Base-by-base conservation (phyloP, 2,113 vertebrate species). In the Egretta garzetta region DNA sequence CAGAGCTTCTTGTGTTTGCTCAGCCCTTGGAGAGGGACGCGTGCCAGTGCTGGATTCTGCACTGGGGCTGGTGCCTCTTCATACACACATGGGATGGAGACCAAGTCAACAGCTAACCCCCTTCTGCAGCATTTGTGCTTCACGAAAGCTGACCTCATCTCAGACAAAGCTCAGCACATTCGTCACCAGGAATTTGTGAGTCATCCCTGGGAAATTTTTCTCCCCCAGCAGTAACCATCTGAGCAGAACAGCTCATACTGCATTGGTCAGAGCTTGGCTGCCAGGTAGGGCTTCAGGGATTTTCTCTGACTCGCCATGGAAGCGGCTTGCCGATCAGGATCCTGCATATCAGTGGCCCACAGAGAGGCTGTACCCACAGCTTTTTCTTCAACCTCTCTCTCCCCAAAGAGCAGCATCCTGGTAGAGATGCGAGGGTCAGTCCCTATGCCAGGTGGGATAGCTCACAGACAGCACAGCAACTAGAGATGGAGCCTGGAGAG, bases 141-240 rank as follows among this genome's bases (percentile, higher is more conserved):
- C 10, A 2, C 50, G 53, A 94, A 80, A 76, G 81, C 71, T 97
- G 95, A 97, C 70, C 92, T 97, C 95, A 97, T 94, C 92, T 80
- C 90, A 87, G 84, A 86, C 60, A 68, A 96, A 91, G 87, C 76
- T 95, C 90, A 94, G 77, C 77, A 87, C 32, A 91, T 79, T 93
- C 81, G 91, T 86, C 95, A 97, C 39, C 37, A 90, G 93, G 96
- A 96, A 96, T 96, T 64, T 91, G 77, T 97, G 96, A 97, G 92
- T 96, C 96, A 96, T 86, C 49, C 73, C 53, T 88, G 77, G 52
- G 58, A 96, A 94, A 70, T 52, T 17, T 79, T 81, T 70, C 83
- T 91, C 64, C 64, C 80, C 80, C 63, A 80, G 22, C 41, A 19
- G 59, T 80, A 62, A 88, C 35, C 41, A 43, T 88, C 80, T 77